Evolutionary conservation across 2,797 vertebrate species (phyloP), one percentile per base, ranked within the genome.

Genomic region (Meda fulgida): DNA sequence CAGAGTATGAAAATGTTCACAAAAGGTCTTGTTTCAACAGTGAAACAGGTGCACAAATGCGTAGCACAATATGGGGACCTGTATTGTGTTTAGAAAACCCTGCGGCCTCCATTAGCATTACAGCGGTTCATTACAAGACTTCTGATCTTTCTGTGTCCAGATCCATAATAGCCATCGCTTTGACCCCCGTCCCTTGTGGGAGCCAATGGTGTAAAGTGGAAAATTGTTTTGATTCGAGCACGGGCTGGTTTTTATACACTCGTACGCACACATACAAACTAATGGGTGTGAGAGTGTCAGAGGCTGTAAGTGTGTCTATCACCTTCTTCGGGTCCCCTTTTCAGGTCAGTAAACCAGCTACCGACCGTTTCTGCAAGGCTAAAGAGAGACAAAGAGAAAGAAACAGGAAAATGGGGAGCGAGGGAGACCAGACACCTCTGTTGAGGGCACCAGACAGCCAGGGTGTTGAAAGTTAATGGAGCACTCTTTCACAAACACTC

Each of bases 151-250:
- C 89, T 87, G 89, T 92, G 87, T 87, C 78, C 89, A 87, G 86
- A 89, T 79, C 72, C 81, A 78, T 88, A 88, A 92, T 89, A 88
- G 86, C 78, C 71, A 67, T 78, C 10, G 43, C 71, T 90, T 85
- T 93, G 92, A 94, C 95, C 95, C 94, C 92, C 13, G 95, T 93
- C 95, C 95, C 95, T 94, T 88, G 81, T 86, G 91, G 91, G 94
- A 92, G 91, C 89, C 91, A 89, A 88, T 86, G 89, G 91, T 93
- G 94, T 96, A 93, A 95, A 95, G 94, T 90, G 94, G 93, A 96
- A 96, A 96, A 96, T 93, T 88, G 89, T 87, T 91, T 82, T 94
- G 94, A 95, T 96, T 94, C 94, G 90, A 95, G 90, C 87, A 90
- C 91, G 94, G 92, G 90, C 93, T 93, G 92, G 93, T 92, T 93